Conservation (phyloP, 2,888 invertebrate genomes). For the Camptogramma bilineatum region DNA sequence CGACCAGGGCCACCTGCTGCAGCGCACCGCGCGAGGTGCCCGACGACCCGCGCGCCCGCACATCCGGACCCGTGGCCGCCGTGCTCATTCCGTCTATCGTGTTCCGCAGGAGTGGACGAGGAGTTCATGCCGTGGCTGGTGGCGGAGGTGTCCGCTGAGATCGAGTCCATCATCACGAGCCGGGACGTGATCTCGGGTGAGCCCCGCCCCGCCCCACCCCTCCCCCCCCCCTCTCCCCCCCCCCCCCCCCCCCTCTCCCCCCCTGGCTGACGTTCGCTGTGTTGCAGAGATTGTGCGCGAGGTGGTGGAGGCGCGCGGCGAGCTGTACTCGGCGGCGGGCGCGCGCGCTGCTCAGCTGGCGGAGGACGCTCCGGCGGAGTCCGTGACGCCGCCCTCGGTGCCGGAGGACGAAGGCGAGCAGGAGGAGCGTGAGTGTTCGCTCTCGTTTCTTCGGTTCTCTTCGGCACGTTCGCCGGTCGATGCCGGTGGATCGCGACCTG, state of each 20-base stretch:
- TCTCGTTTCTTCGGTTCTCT: not conserved
- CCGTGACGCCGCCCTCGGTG: slow-evolving; percentile 28
- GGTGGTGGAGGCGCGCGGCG: slow-evolving; percentile 90
- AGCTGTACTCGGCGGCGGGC: slow-evolving; percentile 82
- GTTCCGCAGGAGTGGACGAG: slow-evolving; percentile 88
- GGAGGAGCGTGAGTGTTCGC: slow-evolving; percentile 29
- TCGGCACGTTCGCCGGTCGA: not conserved
- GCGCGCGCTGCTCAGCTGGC: slow-evolving; percentile 55
- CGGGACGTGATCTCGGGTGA: slow-evolving; percentile 91
- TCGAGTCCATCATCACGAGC: slow-evolving; percentile 92
- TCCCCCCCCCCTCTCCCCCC: not conserved
- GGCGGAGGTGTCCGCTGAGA: slow-evolving; percentile 91
- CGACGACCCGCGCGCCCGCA: not conserved
- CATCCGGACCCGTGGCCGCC: no score
- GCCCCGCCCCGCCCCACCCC: not conserved
- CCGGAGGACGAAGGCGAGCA: slow-evolving; percentile 56
- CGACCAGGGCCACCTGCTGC: slow-evolving; percentile 89
- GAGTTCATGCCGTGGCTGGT: slow-evolving; percentile 95
- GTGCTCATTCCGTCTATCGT: not conserved
- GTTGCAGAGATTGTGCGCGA: slow-evolving; percentile 90
- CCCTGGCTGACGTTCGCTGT: slow-evolving; percentile 2
- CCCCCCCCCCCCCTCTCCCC: no score
- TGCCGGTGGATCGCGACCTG: slow-evolving; percentile 24
- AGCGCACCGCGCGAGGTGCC: slow-evolving; percentile 86
- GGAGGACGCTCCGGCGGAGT: slow-evolving; percentile 31